Percentiles rank a stretch among this genome's conserved stretches.
Conservation (phyloP, 2,888 invertebrate species). For the Halictus ligatus region DNA sequence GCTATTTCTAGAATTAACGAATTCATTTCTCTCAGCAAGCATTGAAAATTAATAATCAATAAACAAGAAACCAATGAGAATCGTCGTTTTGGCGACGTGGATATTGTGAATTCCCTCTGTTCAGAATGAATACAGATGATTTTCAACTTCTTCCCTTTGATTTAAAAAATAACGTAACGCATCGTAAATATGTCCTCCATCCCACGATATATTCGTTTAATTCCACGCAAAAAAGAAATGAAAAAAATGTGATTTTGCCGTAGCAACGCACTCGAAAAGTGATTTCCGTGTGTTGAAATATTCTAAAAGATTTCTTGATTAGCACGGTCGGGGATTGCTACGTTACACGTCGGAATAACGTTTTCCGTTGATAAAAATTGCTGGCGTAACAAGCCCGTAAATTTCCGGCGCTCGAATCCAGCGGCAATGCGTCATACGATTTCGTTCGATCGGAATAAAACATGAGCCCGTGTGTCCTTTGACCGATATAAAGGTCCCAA, state of each 20-base stretch:
- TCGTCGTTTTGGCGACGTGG: background rate
- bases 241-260: too few relatives aligned
- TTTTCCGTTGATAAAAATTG: background rate
- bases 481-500: conserved; percentile 61
- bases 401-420: background rate
- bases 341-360: background rate
- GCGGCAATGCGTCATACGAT: conserved; percentile 22
- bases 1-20: background rate
- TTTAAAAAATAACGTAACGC: background rate
- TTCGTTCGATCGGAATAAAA: conserved; percentile 42
- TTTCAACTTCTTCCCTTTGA: background rate
- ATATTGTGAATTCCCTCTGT: background rate
- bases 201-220: background rate
- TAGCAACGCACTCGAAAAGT: background rate
- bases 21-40: too few relatives aligned
- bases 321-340: background rate
- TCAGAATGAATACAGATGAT: background rate
- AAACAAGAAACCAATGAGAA: background rate
- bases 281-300: background rate
- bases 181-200: background rate
- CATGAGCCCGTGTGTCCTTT: conserved; percentile 48
- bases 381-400: conserved; percentile 10
- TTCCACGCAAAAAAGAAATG: background rate
- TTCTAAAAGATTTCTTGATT: background rate
- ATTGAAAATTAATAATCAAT: background rate